Evolutionary conservation across 2,113 vertebrate species (phyloP).

Genomic region (Gasterosteus aculeatus): DNA sequence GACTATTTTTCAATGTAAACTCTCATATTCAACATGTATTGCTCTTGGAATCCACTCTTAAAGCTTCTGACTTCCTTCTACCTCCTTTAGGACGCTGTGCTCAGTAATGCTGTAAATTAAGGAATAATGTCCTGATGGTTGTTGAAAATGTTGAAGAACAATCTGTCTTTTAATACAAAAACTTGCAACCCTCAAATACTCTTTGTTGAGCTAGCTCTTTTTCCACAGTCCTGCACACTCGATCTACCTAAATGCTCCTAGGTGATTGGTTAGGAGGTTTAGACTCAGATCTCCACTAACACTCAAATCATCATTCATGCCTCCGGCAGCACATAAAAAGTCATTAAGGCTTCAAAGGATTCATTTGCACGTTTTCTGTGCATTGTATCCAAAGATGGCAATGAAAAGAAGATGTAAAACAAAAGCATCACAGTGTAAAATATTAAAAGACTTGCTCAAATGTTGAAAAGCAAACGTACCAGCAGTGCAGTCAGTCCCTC

Average conservation of each 20-base stretch:
- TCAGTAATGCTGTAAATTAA: too few relatives aligned
- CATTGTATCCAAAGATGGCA: background rate
- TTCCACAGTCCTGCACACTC: background rate
- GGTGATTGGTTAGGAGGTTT: constrained; percentile 18
- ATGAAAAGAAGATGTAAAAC: background rate
- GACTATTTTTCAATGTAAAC: background rate
- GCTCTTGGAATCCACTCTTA: background rate
- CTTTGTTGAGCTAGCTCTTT: background rate
- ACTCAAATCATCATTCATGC: too few relatives aligned
- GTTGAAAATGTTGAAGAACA: background rate
- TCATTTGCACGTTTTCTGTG: background rate
- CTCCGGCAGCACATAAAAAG: background rate
- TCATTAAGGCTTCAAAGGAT: background rate
- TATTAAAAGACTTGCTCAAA: background rate
- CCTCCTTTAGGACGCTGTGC: too few relatives aligned
- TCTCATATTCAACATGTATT: background rate
- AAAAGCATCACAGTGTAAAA: background rate
- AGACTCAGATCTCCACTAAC: constrained; percentile 12
- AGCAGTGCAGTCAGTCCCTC: constrained; percentile 16
- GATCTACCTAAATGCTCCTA: background rate
- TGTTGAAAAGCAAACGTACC: constrained; percentile 60
- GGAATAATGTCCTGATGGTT: too few relatives aligned
- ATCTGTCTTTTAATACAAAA: background rate
- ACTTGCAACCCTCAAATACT: background rate
- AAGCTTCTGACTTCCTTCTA: background rate